Conservation (phyloP, 2,113 vertebrate species). For the Picathartes gymnocephalus region DNA sequence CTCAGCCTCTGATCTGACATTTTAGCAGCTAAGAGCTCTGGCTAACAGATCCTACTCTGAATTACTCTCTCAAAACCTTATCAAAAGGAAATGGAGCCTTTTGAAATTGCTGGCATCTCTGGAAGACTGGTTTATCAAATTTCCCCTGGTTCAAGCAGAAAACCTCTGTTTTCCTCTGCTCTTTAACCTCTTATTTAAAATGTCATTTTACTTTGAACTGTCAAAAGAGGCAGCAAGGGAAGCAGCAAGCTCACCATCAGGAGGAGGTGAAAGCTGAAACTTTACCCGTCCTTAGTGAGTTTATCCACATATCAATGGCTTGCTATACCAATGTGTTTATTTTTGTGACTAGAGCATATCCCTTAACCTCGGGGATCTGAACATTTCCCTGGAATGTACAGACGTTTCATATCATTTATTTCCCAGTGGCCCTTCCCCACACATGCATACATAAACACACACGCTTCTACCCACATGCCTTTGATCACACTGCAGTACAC, state of each 20-base stretch:
- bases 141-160: constrained; percentile 54
- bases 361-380: constrained; percentile 55
- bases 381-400: constrained; percentile 62
- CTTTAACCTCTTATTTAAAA: constrained; percentile 69
- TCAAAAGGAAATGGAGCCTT: constrained; percentile 46
- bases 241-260: constrained; percentile 53
- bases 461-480: not conserved
- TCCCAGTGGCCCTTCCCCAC: constrained; percentile 34
- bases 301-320: constrained; percentile 50
- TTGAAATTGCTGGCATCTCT: constrained; percentile 54
- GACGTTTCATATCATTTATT: constrained; percentile 35
- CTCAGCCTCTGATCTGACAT: constrained; percentile 57
- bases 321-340: constrained; percentile 45
- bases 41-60: constrained; percentile 45
- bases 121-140: constrained; percentile 62
- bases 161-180: constrained; percentile 58
- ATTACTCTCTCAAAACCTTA: constrained; percentile 59
- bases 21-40: constrained; percentile 38
- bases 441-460: constrained; percentile 22
- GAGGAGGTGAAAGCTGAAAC: constrained; percentile 67
- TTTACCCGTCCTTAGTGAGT: constrained; percentile 49
- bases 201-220: constrained; percentile 65
- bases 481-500: not conserved
- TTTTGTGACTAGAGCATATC: constrained; percentile 60
- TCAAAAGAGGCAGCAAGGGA: constrained; percentile 25